Evolutionary conservation across 2,113 vertebrate species (phyloP).

Genomic region (Vombatus ursinus): DNA sequence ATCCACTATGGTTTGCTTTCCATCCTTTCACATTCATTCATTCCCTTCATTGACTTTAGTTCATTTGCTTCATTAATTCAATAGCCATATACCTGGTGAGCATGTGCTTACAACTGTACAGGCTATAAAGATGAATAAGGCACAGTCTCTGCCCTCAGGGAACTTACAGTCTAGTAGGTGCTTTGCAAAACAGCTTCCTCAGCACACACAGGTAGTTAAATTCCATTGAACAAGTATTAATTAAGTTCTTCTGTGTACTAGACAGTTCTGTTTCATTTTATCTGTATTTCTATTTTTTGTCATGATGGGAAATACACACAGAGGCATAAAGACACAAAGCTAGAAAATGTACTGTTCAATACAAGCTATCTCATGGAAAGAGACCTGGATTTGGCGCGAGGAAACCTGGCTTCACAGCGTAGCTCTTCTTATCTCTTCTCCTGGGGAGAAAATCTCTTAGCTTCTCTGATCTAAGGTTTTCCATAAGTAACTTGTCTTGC

Average conservation of each 20-base stretch:
- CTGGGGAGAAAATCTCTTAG: not conserved
- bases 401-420: not conserved
- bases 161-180: not conserved
- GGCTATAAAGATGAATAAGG: not conserved
- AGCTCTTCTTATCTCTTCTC: not conserved
- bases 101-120: not conserved
- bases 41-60: not conserved
- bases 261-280: not conserved
- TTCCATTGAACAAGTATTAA: conserved; percentile 25
- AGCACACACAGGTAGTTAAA: not conserved
- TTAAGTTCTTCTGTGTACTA: conserved; percentile 2
- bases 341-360: conserved; percentile 35
- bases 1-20: not conserved
- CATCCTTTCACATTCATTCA: not conserved
- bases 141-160: not conserved
- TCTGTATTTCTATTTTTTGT: not conserved
- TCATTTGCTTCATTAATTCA: not conserved
- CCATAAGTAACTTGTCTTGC: not conserved
- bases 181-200: not conserved
- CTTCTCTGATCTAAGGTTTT: not conserved
- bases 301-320: conserved; percentile 28
- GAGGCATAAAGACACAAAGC: conserved; percentile 16
- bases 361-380: not conserved
- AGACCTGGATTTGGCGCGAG: not conserved
- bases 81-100: not conserved